Conservation (phyloP, 2,797 vertebrate genomes). For the Muscicapa striata region DNA sequence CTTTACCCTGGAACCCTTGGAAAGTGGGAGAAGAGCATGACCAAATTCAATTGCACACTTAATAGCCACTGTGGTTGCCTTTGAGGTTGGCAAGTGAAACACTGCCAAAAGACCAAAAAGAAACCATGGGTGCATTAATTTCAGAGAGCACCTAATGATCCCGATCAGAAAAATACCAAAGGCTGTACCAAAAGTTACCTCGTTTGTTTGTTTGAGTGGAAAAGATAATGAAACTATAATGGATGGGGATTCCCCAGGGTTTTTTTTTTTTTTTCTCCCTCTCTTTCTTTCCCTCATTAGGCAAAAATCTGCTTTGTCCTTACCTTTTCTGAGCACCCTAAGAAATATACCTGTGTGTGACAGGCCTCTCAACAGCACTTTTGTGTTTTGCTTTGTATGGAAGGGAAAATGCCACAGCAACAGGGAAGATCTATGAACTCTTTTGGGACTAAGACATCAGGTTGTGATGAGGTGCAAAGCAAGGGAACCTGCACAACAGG, state of each 20-base stretch:
- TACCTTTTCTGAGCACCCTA: background rate
- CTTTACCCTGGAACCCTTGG: background rate
- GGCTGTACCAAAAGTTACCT: background rate
- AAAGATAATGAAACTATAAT: background rate
- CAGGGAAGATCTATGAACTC: background rate
- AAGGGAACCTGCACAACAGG: background rate
- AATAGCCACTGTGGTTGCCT: background rate
- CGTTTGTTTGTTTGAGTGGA: background rate
- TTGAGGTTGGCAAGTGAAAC: background rate
- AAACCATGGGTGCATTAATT: background rate
- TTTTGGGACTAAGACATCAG: background rate
- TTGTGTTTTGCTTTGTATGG: background rate
- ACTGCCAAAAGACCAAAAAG: background rate
- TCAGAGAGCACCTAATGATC: background rate
- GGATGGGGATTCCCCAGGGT: background rate
- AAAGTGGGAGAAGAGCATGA: background rate
- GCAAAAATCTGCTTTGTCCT: background rate
- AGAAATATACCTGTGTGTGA: background rate
- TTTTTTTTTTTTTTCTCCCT: accelerated
- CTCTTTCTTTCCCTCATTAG: background rate
- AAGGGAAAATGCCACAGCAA: background rate
- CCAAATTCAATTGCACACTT: background rate
- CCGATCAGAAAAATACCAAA: background rate
- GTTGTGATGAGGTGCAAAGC: background rate
- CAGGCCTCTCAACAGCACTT: background rate